These are phyloP conservation scores for Schlechtendalia chinensis DNA, from an alignment of 1,140 invertebrate species.

Conservation along the genomic window DNA sequence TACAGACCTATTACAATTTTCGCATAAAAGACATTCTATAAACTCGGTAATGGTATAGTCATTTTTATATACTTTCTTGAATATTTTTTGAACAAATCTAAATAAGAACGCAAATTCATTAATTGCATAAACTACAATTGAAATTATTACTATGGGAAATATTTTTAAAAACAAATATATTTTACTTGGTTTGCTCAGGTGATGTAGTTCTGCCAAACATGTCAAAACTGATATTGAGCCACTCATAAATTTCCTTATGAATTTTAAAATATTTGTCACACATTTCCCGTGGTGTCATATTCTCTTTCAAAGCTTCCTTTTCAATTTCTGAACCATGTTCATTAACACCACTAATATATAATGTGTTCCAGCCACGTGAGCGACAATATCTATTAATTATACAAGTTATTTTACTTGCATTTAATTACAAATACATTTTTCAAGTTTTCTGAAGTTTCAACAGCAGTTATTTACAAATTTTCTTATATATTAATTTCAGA, in stretches of 20 bases:
- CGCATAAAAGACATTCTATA: slow-evolving; percentile 90
- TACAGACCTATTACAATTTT: slow-evolving; percentile 75
- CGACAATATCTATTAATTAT: slow-evolving; percentile 75
- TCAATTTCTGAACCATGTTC: slow-evolving; percentile 99
- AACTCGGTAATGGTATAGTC: slow-evolving; percentile 79
- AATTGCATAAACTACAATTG: too few species aligned
- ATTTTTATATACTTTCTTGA: slow-evolving; percentile 78
- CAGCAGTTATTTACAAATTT: too few species aligned
- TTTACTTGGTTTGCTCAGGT: slow-evolving; percentile 86
- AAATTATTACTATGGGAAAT: too few species aligned
- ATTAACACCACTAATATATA: slow-evolving; percentile 95
- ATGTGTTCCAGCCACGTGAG: slow-evolving; percentile 82
- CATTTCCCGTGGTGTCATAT: slow-evolving; percentile 84
- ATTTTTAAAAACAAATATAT: slow-evolving; percentile 48
- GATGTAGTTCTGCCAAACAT: slow-evolving; percentile 97
- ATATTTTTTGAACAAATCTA: slow-evolving; percentile 85
- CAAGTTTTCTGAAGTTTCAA: too few species aligned
- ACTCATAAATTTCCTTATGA: slow-evolving; percentile 90
- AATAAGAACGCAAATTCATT: too few species aligned
- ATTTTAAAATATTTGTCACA: slow-evolving; percentile 97
- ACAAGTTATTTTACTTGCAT: slow-evolving; percentile 27
- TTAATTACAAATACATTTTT: background rate
- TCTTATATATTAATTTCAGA: background rate
- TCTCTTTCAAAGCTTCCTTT: slow-evolving; percentile 94
- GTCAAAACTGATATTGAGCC: slow-evolving; percentile 98